Conservation (phyloP, 2,888 invertebrate genomes). For the Caenorhabditis wallacei region DNA sequence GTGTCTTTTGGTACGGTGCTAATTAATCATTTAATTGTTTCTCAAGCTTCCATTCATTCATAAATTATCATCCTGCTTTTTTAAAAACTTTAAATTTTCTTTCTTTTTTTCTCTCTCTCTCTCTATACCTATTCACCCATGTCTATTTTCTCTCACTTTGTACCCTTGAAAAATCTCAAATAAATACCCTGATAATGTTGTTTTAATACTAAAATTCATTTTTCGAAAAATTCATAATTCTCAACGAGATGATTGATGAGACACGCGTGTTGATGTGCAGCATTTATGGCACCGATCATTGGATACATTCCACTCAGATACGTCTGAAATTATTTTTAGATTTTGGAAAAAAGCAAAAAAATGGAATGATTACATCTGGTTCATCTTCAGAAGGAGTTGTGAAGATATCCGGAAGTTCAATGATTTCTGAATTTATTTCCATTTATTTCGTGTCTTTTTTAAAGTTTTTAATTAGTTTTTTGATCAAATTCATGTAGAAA, state of each 20-base stretch:
- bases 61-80: background rate
- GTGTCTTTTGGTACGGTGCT: background rate
- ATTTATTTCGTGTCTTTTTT: too few species aligned
- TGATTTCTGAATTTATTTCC: slow-evolving; percentile 33
- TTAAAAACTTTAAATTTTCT: background rate
- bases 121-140: background rate
- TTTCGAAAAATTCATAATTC: slow-evolving; percentile 56
- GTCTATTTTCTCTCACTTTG: background rate
- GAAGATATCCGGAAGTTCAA: slow-evolving; percentile 44
- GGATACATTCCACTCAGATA: slow-evolving; percentile 44
- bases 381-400: slow-evolving; percentile 12
- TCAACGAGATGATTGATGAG: slow-evolving; percentile 48
- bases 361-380: slow-evolving; percentile 20
- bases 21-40: background rate
- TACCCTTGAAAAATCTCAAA: background rate
- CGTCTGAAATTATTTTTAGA: slow-evolving; percentile 35
- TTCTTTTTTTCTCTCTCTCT: background rate
- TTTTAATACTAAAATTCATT: background rate
- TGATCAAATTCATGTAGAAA: too few species aligned
- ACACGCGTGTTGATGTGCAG: slow-evolving; percentile 52
- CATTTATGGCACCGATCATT: slow-evolving; percentile 40
- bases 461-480: too few species aligned
- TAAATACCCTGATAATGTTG: too few species aligned
- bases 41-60: background rate
- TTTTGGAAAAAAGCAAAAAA: background rate